Evolutionary conservation across 1,140 invertebrate species (phyloP), one percentile per base, ranked within the genome.

Genomic region (Trichonephila clavata): DNA sequence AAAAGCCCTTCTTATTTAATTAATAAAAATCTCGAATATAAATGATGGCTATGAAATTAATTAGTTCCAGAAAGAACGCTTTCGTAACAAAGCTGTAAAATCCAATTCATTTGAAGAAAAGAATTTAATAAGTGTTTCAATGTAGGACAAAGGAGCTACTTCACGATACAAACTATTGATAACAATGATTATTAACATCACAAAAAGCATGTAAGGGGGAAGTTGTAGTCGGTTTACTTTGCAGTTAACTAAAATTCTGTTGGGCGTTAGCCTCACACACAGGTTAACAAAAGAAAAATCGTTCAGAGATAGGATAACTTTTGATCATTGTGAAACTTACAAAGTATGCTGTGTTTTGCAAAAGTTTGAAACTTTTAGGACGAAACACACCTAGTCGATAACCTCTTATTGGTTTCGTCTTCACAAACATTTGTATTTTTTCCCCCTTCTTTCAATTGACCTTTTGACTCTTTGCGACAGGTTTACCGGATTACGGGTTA

Each of bases 341-440:
- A 13, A 13, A n/a, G 10, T 59, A 16, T 24, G 24, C 13, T 27
- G 27, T 39, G 13, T 16, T 77, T 77, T 77, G 24, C 20, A 84
- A 80, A 39, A 80, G 71, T 27, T 80, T 32, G 20, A 80, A 24
- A 43, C n/a, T n/a, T 77, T 77, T 24, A 57, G 80, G 43, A 83
- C 20, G 16, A 16, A 24, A 84, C 81, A 43, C 50, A 57, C 50
- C 81, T 84, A 84, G 18, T n/a, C n/a, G 20, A 59, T 59, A 84
- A 84, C 81, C 81, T n/a, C n/a, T 84, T 84, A 84, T 39, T 84
- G 50, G 50, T 16, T 83, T 83, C 77, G 32, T 50, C 80, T 83
- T 50, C 80, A 20, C 21, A 16, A 27, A 50, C 50, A 27, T 32
- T 18, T 32, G 27, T 27, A 20, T 63, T 63, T 63, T 80, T 32